Evolutionary conservation across 1,140 invertebrate species (phyloP), one percentile per base, ranked within the genome.

Genomic region (Polypedilum vanderplanki): DNA sequence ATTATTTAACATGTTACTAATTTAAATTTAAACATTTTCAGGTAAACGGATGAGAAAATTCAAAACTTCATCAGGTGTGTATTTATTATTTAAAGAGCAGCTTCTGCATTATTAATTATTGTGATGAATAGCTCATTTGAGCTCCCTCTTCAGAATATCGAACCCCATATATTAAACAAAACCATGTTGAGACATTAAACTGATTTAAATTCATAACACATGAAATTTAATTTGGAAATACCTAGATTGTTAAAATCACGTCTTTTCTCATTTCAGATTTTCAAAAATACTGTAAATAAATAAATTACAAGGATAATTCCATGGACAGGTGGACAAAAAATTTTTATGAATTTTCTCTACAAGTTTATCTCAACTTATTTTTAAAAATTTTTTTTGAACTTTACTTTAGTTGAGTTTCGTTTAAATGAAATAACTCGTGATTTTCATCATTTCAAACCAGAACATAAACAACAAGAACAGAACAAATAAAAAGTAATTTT

Each of bases 101-200:
- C 46, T 57, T 70, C 20, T 70, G 7, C 3, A 70, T 70, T 70
- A 70, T 9, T 20, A 0, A 70, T 1, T 9, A 18, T 70, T 22
- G 20, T 70, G 65, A 70, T 70, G 65, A 70, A 18, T 70, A 20
- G 65, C 65, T 70, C 65, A 18, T 70, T 9, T 70, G 65, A 70
- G 65, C 65, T 70, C 65, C 65, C 65, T 70, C 65, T 70, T 70
- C 65, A 20, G 17, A 70, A 18, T 7, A 57, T 8, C 65, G 65
- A 70, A 70, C 65, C 65, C 46, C 18, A 70, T 18, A 70, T 9
- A 22, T 70, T 18, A 18, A 70, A 70, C n/a, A 20, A n/a, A 70
- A 70, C 65, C 65, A 70, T 57, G 46, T 57, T 57, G 46, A 57
- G 1, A 1, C 12, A 12, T 57, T 12, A n/a, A 57, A 57, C 46